phyloP scores from a whole-genome alignment of 2,888 invertebrate genomes.

The Cephus rjabovi region DNA sequence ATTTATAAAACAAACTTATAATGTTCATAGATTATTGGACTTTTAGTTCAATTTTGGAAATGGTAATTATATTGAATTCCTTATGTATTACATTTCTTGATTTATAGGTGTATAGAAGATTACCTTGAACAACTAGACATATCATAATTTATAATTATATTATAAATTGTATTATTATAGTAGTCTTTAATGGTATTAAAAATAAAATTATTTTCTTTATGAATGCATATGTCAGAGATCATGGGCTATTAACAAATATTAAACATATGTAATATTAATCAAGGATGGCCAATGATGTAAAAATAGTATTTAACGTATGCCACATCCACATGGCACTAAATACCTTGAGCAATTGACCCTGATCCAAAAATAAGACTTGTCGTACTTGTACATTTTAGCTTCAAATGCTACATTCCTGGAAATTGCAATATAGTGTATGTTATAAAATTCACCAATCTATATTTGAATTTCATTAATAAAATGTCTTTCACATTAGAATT shows the following conservation, averaged over 20 bases:
- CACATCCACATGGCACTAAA: slow-evolving; percentile 5
- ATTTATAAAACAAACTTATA: background rate
- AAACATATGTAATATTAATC: background rate
- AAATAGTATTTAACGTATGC: slow-evolving; percentile 34
- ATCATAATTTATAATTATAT: background rate
- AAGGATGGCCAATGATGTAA: slow-evolving; percentile 21
- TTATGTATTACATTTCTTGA: background rate
- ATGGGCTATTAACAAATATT: background rate
- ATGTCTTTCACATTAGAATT: background rate
- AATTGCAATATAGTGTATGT: background rate
- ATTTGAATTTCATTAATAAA: background rate
- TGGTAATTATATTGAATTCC: background rate
- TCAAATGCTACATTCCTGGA: background rate
- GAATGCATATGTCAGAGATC: background rate
- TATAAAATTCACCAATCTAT: background rate
- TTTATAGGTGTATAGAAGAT: background rate
- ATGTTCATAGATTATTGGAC: background rate
- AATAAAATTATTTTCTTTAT: background rate
- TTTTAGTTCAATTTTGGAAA: background rate
- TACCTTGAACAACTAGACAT: background rate
- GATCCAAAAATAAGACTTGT: slow-evolving; percentile 28
- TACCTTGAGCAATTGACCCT: slow-evolving; percentile 32
- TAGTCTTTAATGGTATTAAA: background rate
- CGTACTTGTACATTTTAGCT: slow-evolving; percentile 3
- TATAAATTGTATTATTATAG: background rate